A percentile compares a stretch with the other conserved stretches of the same genome.
Evolutionary conservation across 64 coral and sea anemone species (phyloP).

Genomic region (Dendrophyllia cribrosa): DNA sequence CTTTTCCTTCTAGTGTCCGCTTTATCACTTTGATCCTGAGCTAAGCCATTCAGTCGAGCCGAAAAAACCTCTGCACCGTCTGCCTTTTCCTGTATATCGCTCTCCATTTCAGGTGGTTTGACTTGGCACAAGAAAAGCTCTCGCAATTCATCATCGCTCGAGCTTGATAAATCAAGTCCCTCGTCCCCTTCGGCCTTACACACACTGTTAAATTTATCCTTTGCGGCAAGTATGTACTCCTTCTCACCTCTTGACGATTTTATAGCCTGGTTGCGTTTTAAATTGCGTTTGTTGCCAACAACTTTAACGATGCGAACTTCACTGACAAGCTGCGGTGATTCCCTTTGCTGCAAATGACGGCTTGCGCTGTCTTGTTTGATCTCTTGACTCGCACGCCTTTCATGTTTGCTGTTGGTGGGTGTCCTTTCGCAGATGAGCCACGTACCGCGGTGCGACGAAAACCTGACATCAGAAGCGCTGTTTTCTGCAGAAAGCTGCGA

Average conservation of each 20-base stretch:
- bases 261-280: neutral
- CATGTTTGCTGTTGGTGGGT: neutral
- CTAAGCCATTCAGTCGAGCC: neutral
- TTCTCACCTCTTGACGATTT: neutral
- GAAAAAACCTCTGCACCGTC: neutral
- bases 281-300: constrained; percentile 2
- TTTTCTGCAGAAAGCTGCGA: constrained; percentile 1
- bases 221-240: neutral
- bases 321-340: constrained; percentile 15
- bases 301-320: constrained; percentile 28
- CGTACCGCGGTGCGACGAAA: neutral
- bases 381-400: neutral
- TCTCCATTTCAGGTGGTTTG: neutral
- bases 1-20: constrained; percentile 15
- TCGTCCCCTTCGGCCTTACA: neutral
- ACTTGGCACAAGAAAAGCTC: neutral
- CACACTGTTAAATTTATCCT: neutral
- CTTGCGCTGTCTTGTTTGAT: neutral
- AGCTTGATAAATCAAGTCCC: constrained; percentile 33
- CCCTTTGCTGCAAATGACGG: constrained; percentile 13
- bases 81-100: neutral
- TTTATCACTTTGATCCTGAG: neutral
- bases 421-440: constrained; percentile 27
- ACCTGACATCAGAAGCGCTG: neutral
- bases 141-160: constrained; percentile 29